Percentiles rank a stretch among this genome's conserved stretches.
Evolutionary conservation across 2,888 invertebrate genomes (phyloP).

Genomic region (Pachymerium ferrugineum): DNA sequence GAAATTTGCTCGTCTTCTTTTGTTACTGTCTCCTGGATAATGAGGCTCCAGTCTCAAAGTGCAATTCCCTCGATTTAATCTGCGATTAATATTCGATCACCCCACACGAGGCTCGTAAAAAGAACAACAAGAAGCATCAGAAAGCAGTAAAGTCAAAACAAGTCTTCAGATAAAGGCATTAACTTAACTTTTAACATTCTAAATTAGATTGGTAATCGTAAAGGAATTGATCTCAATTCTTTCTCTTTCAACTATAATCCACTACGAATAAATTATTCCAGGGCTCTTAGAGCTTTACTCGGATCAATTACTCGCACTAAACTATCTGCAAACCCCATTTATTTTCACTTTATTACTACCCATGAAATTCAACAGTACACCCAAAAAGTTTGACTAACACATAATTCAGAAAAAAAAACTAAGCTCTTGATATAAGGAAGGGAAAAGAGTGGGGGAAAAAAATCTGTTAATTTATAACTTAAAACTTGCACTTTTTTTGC

Average conservation of each 20-base stretch:
- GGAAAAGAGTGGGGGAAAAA: too few relatives aligned
- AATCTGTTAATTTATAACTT: not conserved
- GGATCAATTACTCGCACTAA: not conserved
- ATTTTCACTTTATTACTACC: not conserved
- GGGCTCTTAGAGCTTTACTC: not conserved
- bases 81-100: slow-evolving; percentile 25
- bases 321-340: not conserved
- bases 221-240: not conserved
- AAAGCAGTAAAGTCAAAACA: slow-evolving; percentile 8
- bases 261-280: not conserved
- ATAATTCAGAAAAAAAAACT: not conserved
- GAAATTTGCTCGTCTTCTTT: slow-evolving; percentile 27
- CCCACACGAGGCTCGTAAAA: slow-evolving; percentile 21
- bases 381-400: not conserved
- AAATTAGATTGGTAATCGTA: not conserved
- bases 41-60: slow-evolving; percentile 24
- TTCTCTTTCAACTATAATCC: not conserved
- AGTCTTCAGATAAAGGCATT: not conserved
- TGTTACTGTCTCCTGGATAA: slow-evolving; percentile 20
- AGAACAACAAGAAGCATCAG: not conserved
- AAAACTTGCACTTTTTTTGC: not conserved
- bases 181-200: slow-evolving; percentile 18
- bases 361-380: not conserved
- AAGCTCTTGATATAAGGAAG: not conserved
- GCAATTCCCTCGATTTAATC: slow-evolving; percentile 27